Conservation (phyloP, 2,888 invertebrate genomes). For the Eucera pruinosa region DNA sequence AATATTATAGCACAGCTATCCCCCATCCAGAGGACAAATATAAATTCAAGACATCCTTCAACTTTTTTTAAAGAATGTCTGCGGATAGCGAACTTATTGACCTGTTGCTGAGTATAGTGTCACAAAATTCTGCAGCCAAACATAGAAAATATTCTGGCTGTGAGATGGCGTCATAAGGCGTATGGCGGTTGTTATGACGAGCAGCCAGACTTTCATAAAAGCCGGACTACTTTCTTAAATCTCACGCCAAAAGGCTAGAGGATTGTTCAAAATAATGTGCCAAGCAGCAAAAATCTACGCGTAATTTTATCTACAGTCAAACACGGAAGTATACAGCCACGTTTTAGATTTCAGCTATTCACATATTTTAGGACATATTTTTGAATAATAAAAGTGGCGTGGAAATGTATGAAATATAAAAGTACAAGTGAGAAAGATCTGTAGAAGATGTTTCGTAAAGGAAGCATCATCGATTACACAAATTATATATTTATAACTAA, state of each 20-base stretch:
- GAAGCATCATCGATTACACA: too few species aligned
- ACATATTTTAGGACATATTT: too few species aligned
- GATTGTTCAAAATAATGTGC: not conserved
- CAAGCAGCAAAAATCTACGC: too few species aligned
- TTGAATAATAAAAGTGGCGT: too few species aligned
- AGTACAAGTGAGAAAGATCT: too few species aligned
- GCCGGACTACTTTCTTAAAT: not conserved
- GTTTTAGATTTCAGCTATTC: too few species aligned
- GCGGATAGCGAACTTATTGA: not conserved
- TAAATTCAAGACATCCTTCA: constrained; percentile 5
- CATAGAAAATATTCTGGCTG: not conserved
- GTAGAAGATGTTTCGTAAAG: too few species aligned
- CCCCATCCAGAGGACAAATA: constrained; percentile 4
- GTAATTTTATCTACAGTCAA: too few species aligned
- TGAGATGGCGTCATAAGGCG: not conserved
- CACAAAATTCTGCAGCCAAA: not conserved
- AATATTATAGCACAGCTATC: not conserved
- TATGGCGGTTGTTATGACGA: not conserved
- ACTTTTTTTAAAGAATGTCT: not conserved
- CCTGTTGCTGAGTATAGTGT: constrained; percentile 13
- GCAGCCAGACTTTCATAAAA: not conserved
- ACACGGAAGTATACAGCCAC: too few species aligned
- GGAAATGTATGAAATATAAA: too few species aligned
- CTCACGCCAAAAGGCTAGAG: not conserved
- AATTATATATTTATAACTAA: too few species aligned